Percentiles rank a stretch among this genome's conserved stretches.
phyloP scores from a whole-genome alignment of 2,888 invertebrate species.

The Leptarthrus brevirostris region DNA sequence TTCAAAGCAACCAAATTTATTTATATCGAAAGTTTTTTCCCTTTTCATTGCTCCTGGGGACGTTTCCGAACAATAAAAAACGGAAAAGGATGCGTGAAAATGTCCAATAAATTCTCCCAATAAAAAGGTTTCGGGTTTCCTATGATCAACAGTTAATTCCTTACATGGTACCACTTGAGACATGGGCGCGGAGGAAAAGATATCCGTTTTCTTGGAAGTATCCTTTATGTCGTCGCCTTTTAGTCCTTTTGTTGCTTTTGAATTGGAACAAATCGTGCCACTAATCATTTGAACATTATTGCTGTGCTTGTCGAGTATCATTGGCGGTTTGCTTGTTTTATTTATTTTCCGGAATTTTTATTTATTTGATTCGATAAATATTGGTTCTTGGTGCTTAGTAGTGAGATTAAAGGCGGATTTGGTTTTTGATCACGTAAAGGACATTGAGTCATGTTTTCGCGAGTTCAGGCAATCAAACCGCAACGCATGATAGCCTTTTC shows the following conservation, averaged over 20 bases:
- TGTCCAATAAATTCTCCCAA: conserved; percentile 42
- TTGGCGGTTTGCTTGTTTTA: too few species aligned
- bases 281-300: conserved; percentile 40
- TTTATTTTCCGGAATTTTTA: too few species aligned
- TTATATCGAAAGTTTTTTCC: conserved; percentile 23
- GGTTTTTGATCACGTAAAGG: too few species aligned
- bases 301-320: too few species aligned
- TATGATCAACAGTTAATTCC: conserved; percentile 46
- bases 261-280: conserved; percentile 28
- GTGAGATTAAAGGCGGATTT: too few species aligned
- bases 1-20: conserved; percentile 22
- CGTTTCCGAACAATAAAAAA: conserved; percentile 45
- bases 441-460: too few species aligned
- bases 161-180: conserved; percentile 35
- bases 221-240: conserved; percentile 35
- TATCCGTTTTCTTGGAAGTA: conserved; percentile 26
- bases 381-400: too few species aligned
- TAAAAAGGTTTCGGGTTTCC: conserved; percentile 40
- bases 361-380: too few species aligned
- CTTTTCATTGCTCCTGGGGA: too few species aligned
- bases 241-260: conserved; percentile 2
- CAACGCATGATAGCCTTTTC: too few species aligned
- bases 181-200: conserved; percentile 1
- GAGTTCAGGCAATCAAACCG: too few species aligned
- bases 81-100: background rate